Base-by-base conservation (phyloP, 1,140 invertebrate genomes). In the Teleopsis dalmanni region DNA sequence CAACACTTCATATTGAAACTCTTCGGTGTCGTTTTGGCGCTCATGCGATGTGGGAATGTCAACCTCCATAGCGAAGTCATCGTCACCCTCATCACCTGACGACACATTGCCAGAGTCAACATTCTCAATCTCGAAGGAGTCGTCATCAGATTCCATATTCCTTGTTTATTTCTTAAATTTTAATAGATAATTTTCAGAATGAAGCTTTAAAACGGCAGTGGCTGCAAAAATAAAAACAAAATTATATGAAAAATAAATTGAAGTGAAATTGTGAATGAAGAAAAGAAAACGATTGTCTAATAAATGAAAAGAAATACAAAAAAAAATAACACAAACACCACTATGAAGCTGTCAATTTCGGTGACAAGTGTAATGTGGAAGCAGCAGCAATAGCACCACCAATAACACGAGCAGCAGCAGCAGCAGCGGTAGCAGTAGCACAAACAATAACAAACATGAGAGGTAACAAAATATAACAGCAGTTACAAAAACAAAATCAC, bases 1-100 rank as follows among this genome's bases (percentile, higher is more conserved):
- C 40, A 97, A 76, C 50, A 97, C 91, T 76, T 95, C 88, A 73
- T 87, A 95, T 27, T 87, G 87, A 79, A 92, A 96, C 55, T 95
- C 91, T 57, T 96, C 88, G 34, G 81, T 75, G 58, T 91, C 88
- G 50, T 78, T 80, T 59, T 85, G 82, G 62, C 84, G 78, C 72
- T 90, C 88, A 13, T 58, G 57, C 10, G 60, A 57, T 22, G 56
- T 58, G 52, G 81, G 80, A 52, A 83, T 80, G 68, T 94, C 91
- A 60, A 88, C 83, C 76, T 92, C 91, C 85, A 93, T 91, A 41
- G 86, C 84, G 76, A 91, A 91, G 68, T 88, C 85, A 38, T 69
- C 66, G 65, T 92, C 88, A 53, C 87, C 85, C 47, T 94, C 91
- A 67, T 92, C 88, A 55, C 88, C 88, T 62, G 85, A 90, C 21